These are phyloP conservation scores for Ptiloglossa arizonensis DNA, from an alignment of 1,140 invertebrate species.

Conservation along the genomic window DNA sequence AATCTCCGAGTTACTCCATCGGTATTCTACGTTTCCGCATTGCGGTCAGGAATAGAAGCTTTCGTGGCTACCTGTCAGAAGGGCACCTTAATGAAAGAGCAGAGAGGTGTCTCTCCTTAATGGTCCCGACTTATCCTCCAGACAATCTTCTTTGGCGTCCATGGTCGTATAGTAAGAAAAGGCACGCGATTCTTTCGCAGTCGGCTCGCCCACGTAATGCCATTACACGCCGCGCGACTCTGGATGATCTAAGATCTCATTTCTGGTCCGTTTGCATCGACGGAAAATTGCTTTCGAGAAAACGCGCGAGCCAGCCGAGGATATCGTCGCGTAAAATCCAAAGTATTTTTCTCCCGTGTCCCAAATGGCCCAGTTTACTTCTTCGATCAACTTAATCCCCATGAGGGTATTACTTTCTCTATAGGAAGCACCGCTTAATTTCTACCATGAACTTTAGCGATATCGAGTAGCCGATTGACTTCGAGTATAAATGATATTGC, in stretches of 20 bases:
- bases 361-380: slow-evolving; percentile 3
- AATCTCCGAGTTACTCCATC: background rate
- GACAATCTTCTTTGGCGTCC: slow-evolving; percentile 56
- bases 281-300: slow-evolving; percentile 17
- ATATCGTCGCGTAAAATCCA: slow-evolving; percentile 1
- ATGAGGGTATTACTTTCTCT: background rate
- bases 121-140: slow-evolving; percentile 61
- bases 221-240: slow-evolving; percentile 42
- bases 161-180: slow-evolving; percentile 4
- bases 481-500: too few species aligned
- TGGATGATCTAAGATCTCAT: slow-evolving; percentile 31
- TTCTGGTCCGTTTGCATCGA: slow-evolving; percentile 46
- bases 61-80: slow-evolving; percentile 61
- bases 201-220: slow-evolving; percentile 49
- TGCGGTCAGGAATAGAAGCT: slow-evolving; percentile 46
- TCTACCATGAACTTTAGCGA: background rate
- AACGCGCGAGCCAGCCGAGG: background rate
- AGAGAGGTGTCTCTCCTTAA: slow-evolving; percentile 54
- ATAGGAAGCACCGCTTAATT: background rate
- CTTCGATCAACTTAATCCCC: slow-evolving; percentile 24
- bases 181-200: slow-evolving; percentile 61
- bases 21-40: slow-evolving; percentile 37
- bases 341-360: slow-evolving; percentile 26
- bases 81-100: slow-evolving; percentile 64
- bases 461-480: background rate